phyloP scores from a whole-genome alignment of 2,797 vertebrate genomes.

The Intellagama lesueurii region DNA sequence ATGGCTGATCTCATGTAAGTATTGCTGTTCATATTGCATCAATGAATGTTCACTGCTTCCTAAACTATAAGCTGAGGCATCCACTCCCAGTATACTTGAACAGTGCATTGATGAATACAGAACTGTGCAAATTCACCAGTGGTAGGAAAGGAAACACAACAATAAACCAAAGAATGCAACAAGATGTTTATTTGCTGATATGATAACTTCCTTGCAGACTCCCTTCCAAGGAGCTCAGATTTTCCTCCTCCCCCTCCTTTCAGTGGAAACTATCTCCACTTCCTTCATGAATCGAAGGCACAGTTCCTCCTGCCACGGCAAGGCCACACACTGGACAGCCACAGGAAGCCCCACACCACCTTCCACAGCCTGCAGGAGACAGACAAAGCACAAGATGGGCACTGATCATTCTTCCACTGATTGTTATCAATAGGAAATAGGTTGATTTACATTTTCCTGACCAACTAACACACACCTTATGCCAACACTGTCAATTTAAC shows the following conservation, averaged over 20 bases:
- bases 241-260: constrained; percentile 20
- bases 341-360: constrained; percentile 83
- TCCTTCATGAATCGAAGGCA: constrained; percentile 92
- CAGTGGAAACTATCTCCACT: constrained; percentile 75
- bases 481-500: too few species aligned
- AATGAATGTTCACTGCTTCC: not conserved
- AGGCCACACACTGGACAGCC: constrained; percentile 85
- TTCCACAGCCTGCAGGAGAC: constrained; percentile 77
- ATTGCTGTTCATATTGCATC: not conserved
- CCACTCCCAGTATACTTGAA: not conserved
- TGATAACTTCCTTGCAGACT: not conserved
- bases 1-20: too few species aligned
- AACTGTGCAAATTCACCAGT: not conserved
- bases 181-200: constrained; percentile 12
- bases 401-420: too few species aligned
- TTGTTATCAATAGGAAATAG: too few species aligned
- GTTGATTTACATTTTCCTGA: too few species aligned
- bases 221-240: not conserved
- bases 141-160: not conserved
- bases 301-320: constrained; percentile 86
- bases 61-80: not conserved
- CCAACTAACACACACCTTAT: too few species aligned
- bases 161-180: not conserved
- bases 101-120: not conserved
- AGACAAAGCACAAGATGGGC: not conserved